A percentile compares a stretch with the other conserved stretches of the same genome.
These are phyloP conservation scores for Pristionchus japonicus DNA, from an alignment of 2,888 invertebrate genomes.

Conservation along the genomic window DNA sequence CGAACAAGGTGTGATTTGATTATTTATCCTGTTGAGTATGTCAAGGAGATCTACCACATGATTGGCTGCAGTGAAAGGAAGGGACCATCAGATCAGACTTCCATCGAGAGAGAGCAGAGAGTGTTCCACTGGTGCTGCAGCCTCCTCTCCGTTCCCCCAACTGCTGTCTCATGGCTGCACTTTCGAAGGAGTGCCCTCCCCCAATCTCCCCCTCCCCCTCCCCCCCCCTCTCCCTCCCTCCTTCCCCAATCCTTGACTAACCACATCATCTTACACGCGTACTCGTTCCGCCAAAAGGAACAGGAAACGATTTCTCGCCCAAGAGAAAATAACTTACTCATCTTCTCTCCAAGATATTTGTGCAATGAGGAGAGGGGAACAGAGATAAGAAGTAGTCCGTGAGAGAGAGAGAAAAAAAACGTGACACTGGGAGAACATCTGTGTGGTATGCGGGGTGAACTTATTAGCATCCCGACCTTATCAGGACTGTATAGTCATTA, in stretches of 20 bases:
- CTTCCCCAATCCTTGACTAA: background rate
- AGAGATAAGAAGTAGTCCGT: background rate
- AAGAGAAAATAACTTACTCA: background rate
- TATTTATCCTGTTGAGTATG: background rate
- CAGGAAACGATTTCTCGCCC: background rate
- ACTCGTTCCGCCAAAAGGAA: background rate
- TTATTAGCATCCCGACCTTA: background rate
- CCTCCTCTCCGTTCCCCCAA: background rate
- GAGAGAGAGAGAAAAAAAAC: background rate
- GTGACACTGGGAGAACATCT: background rate
- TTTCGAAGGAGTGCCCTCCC: background rate
- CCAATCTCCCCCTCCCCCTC: background rate
- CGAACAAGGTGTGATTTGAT: background rate
- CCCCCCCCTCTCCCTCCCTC: background rate
- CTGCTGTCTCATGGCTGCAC: background rate
- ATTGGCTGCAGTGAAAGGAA: background rate
- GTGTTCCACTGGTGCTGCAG: background rate
- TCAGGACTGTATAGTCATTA: background rate
- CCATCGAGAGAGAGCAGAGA: background rate
- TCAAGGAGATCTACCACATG: no score
- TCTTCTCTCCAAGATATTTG: background rate
- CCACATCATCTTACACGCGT: background rate
- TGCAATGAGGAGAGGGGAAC: background rate
- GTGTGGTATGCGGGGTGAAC: background rate
- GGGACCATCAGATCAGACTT: background rate